Evolutionary conservation across 30 jellyfish, hydroid and myxozoan genomes (phyloP).

Genomic region (Chrysaora quinquecirrha): DNA sequence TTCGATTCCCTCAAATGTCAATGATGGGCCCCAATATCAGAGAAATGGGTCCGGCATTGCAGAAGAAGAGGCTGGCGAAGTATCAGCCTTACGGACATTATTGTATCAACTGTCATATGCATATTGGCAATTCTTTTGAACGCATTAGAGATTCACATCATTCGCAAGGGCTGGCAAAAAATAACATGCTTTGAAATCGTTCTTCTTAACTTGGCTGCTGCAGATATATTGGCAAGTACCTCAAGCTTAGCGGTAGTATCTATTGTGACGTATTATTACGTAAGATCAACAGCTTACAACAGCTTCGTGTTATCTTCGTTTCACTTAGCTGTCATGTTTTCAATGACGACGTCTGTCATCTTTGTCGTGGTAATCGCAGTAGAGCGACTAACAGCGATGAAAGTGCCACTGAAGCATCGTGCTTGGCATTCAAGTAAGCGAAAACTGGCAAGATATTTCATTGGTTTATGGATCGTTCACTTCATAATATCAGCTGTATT

Average conservation of each 20-base stretch:
- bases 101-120: no score
- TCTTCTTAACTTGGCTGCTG: conserved; percentile 33
- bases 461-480: no score
- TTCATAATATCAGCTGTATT: no score
- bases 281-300: not conserved
- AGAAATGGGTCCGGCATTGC: no score
- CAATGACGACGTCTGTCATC: not conserved
- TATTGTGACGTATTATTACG: not conserved
- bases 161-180: not conserved
- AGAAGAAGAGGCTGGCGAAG: no score
- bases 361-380: conserved; percentile 20
- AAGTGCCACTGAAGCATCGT: conserved; percentile 32
- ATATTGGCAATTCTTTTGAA: conserved; percentile 16
- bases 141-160: conserved; percentile 13
- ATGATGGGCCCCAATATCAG: no score
- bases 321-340: not conserved
- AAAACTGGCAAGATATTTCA: no score
- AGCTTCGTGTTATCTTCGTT: not conserved
- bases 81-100: no score
- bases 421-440: conserved; percentile 16
- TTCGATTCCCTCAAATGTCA: no score
- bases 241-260: not conserved
- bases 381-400: conserved; percentile 35
- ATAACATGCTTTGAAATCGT: conserved; percentile 38
- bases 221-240: conserved; percentile 23